A percentile compares a stretch with the other conserved stretches of the same genome.
phyloP scores from a whole-genome alignment of 2,888 invertebrate genomes.

The Troides oblongomaculatus region DNA sequence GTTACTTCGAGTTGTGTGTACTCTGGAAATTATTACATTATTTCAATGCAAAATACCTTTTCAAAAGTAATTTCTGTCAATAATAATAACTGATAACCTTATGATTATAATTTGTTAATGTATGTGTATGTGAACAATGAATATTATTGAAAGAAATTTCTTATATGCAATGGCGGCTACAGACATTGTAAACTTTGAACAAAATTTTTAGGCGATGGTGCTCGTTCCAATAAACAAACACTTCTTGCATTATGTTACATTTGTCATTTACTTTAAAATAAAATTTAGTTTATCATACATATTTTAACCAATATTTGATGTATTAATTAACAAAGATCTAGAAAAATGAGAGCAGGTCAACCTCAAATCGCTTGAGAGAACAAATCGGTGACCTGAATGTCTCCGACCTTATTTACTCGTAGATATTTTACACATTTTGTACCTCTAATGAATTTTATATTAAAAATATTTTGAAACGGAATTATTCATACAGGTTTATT shows the following conservation, averaged over 20 bases:
- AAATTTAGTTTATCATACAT: background rate
- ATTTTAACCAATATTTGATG: background rate
- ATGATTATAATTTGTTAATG: no score
- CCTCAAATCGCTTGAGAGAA: constrained; percentile 10
- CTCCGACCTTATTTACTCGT: constrained; percentile 9
- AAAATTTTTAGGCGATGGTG: no score
- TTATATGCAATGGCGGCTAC: no score
- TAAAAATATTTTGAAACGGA: background rate
- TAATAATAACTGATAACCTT: no score
- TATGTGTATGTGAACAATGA: no score
- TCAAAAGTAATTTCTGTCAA: no score
- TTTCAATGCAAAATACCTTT: no score
- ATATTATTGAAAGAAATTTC: no score
- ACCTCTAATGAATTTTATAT: background rate
- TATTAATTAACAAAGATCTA: constrained; percentile 2
- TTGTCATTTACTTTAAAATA: background rate
- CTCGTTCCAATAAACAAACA: background rate
- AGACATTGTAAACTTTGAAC: no score
- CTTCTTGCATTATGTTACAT: background rate
- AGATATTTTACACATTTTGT: background rate
- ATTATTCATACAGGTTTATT: background rate
- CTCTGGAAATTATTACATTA: no score
- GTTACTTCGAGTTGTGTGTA: background rate
- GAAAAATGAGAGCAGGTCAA: constrained; percentile 6
- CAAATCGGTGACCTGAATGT: constrained; percentile 23